Conservation (phyloP, 2,888 invertebrate species). For the Cosmorhoe ocellata region DNA sequence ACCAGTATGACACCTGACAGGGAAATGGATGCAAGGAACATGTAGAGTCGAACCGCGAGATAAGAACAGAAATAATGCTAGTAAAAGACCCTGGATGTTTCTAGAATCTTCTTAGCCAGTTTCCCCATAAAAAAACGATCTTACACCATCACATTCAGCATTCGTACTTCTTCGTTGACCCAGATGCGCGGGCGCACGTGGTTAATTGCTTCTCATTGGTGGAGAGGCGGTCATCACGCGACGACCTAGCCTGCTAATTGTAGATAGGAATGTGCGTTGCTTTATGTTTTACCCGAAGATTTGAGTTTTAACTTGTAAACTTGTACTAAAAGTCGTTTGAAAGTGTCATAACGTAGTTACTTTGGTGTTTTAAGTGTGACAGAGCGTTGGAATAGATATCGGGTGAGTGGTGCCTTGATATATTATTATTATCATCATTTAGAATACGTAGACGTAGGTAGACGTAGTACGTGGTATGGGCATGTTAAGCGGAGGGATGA, state of each 20-base stretch:
- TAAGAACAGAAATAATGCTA: too few species aligned
- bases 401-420: conserved; percentile 2
- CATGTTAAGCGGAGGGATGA: too few species aligned
- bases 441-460: too few species aligned
- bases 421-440: too few species aligned
- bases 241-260: conserved; percentile 60
- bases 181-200: conserved; percentile 53
- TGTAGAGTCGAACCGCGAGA: too few species aligned
- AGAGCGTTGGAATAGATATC: conserved; percentile 2
- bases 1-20: too few species aligned
- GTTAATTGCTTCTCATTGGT: conserved; percentile 65
- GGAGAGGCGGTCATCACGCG: conserved; percentile 46
- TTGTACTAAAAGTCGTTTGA: too few species aligned
- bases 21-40: too few species aligned
- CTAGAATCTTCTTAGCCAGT: conserved; percentile 8
- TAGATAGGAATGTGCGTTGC: conserved; percentile 28
- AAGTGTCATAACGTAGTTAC: too few species aligned
- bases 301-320: not conserved
- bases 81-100: too few species aligned
- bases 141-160: conserved; percentile 38
- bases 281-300: conserved; percentile 9
- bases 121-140: conserved; percentile 8
- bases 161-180: conserved; percentile 59
- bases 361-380: conserved; percentile 1
- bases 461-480: too few species aligned